Evolutionary conservation across 2,888 invertebrate species (phyloP), one percentile per base, ranked within the genome.

Genomic region (Herminia tarsipennalis): DNA sequence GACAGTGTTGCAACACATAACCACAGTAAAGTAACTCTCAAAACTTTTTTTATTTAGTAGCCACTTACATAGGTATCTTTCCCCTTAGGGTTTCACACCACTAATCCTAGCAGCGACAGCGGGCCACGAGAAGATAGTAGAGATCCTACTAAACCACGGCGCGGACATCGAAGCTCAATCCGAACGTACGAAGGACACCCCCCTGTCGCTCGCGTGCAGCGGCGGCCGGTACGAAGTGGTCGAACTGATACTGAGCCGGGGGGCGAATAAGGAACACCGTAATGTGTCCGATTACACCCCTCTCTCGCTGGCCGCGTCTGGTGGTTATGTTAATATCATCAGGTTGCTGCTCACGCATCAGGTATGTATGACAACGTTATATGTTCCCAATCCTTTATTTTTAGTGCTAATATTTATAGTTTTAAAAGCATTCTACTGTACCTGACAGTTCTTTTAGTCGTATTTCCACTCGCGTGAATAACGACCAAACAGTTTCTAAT

Each of bases 231-330:
- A 97, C 85, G 99, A 99, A 90, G 78, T 98, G 22, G 99, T 99
- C 1, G 99, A 99, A 75, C 89, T 98, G 37, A 92, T 99, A 51
- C 92, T 99, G 39, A 95, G 94, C 59, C 94, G 97, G 53, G 96
- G 96, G 60, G 98, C 99, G 37, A 99, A 99, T 90, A 99, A 99
- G 88, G 98, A 98, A 81, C 99, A 99, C 86, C 95, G 99, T 41
- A 99, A 99, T 88, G 99, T 99, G 9, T 99, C 98, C 14, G 99
- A 99, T 88, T 99, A 99, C 82, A 99, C 99, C 5, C 99, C 99
- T 1, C 93, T 99, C n/a, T 98, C 98, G 79, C 93, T 99, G 56
- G 99, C 99, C 12, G 99, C 99, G 8, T 98, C 98, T 20, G 99
- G 99, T 21, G 99, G 99, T 13, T 99, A 99, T 86, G 98, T 99